phyloP scores from a whole-genome alignment of 2,888 invertebrate species.

The Idaea straminata region DNA sequence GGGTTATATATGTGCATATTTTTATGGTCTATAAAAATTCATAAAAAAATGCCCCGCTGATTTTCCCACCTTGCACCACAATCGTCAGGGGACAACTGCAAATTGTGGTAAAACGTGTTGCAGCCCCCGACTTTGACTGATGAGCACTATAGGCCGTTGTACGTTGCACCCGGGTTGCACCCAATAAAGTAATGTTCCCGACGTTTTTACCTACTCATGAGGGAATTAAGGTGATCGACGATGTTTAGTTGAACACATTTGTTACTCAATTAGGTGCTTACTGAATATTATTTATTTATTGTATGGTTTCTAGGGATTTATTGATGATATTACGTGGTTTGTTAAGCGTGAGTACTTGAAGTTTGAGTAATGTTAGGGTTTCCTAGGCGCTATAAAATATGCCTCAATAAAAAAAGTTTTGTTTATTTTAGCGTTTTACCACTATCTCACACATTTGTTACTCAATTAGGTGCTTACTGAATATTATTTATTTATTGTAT shows the following conservation, averaged over 20 bases:
- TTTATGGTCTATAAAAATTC: background rate
- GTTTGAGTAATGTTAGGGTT: no score
- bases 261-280: background rate
- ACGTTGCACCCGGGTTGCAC: constrained; percentile 40
- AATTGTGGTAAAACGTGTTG: constrained; percentile 72
- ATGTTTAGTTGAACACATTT: constrained; percentile 8
- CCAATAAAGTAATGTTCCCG: constrained; percentile 71
- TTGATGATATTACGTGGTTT: background rate
- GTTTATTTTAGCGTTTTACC: no score
- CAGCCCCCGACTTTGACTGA: constrained; percentile 70
- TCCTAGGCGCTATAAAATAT: no score
- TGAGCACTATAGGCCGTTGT: constrained; percentile 48
- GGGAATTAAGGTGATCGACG: constrained; percentile 10
- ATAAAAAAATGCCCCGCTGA: constrained; percentile 15
- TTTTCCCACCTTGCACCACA: constrained; percentile 28
- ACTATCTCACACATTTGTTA: background rate
- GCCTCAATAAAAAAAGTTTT: no score
- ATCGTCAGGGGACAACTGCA: constrained; percentile 52
- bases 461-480: background rate
- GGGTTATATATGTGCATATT: no score
- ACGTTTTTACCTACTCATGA: constrained; percentile 27
- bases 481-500: background rate
- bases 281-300: background rate
- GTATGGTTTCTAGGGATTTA: background rate
- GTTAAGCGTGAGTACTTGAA: background rate